Base-by-base conservation (phyloP, 2,888 invertebrate species). In the Exephanes ischioxanthus region DNA sequence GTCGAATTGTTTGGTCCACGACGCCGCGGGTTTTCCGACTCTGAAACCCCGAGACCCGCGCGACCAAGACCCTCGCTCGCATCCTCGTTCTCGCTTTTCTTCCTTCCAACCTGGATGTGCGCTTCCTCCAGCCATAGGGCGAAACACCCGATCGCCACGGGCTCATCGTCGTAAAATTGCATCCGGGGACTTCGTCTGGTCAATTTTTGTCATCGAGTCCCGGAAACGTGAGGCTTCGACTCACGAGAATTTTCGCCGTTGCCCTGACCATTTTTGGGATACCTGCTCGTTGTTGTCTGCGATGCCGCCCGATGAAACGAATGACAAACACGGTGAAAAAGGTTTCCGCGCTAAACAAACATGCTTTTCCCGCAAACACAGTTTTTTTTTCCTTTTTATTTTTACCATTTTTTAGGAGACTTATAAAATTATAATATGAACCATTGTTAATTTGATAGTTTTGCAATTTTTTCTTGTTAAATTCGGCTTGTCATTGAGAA, bases 1-100 rank as follows among this genome's bases (percentile, higher is more conserved):
- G 90, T 90, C 90, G 90, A 91, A 93, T 91, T 92, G 91, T 92
- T 92, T 90, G 90, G 87, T 86, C 83, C 88, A 84, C 87, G 87
- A 85, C 85, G 84, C 83, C 83, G 81, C 86, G 53, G 82, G 82
- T 53, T 53, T 67, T 26, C 51, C 55, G 75, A 79, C 66, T 51
- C 67, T 14, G 37, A 73, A 48, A 30, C 67, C 51, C 45, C 14
- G 45, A 48, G 16, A 16, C 16, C 55, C 53, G 33, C 19, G 30
- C 45, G 55, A 48, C 63, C 33, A n/a, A 63, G 73, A 53, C 14
- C 30, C 72, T 45, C n/a, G 30, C 16, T 51, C 58, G 16, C 63
- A 33, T 63, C 19, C 14, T 53, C 26, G 2, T 5, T 71, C 53
- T 14, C 26, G 68, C 22, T 71, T 53, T 30, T 33, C 30, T 26